Evolutionary conservation across 1,140 invertebrate genomes (phyloP), one percentile per base, ranked within the genome.

Genomic region (Tetramorium parvispinum): DNA sequence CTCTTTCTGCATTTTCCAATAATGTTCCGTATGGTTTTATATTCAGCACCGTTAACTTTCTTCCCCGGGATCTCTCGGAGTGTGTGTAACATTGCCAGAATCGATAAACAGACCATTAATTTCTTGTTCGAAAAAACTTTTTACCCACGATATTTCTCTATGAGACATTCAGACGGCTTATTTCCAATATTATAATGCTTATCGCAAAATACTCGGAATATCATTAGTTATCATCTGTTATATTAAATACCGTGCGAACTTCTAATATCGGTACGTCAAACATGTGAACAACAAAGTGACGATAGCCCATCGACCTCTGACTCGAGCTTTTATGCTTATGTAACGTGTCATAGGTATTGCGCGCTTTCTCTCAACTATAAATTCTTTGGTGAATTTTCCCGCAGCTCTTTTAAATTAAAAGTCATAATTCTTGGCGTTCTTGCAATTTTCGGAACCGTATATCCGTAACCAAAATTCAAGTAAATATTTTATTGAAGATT

Each of bases 241-340:
- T 75, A 73, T 82, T 82, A 71, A 82, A 71, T 82, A 83, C 40
- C 55, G 53, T 49, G 53, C 40, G n/a, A 59, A 59, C 21, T 83
- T 75, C 24, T 75, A 59, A 59, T 57, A 57, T 24, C 37, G 37
- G 18, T 32, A 75, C 37, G 46, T 24, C 61, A 40, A 68, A 68
- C 43, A 32, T 24, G 49, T 46, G 46, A 81, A 70, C n/a, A 37
- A 75, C 68, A 37, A 83, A 83, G 43, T 43, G 46, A 68, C 40
- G 65, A 81, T 40, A 16, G 49, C 66, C 21, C 24, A n/a, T 46
- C 53, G 68, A 73, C 53, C 43, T 73, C 53, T 68, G 61, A 83
- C 68, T 49, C 40, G 40, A 83, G 53, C 24, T 83, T 83, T 83
- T 73, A 49, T 18, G 11, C 46, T 83, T 83, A 83, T 24, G 37